A percentile compares a stretch with the other conserved stretches of the same genome.
Conservation (phyloP, 2,888 invertebrate species). For the Mimumesa dahlbomi region DNA sequence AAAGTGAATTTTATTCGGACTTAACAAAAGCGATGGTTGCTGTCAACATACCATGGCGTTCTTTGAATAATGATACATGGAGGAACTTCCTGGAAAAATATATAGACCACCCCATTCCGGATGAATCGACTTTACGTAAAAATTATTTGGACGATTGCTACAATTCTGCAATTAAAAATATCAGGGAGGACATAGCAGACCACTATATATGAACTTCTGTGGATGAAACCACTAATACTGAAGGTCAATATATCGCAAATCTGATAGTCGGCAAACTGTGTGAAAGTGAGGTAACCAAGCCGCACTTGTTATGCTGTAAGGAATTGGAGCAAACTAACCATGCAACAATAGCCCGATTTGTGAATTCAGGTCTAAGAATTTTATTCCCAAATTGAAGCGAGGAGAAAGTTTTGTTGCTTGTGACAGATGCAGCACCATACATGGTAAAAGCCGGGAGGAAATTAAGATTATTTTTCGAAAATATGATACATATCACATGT, state of each 20-base stretch:
- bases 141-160: not conserved
- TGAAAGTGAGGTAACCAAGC: not conserved
- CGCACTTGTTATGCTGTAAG: not conserved
- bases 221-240: not conserved
- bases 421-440: not conserved
- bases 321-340: not conserved
- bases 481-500: not conserved
- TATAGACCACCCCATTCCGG: not conserved
- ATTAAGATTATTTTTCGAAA: not conserved
- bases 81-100: not conserved
- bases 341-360: not conserved
- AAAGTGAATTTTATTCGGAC: not conserved
- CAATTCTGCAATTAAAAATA: not conserved
- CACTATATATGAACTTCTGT: not conserved
- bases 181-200: not conserved
- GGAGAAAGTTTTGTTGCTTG: not conserved
- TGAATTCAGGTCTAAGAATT: not conserved
- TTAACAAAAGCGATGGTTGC: conserved; percentile 1
- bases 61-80: not conserved
- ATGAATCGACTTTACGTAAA: conserved; percentile 1
- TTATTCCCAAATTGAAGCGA: not conserved
- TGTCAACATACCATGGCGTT: not conserved
- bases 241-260: not conserved
- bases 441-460: conserved; percentile 4
- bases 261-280: not conserved